Conservation (phyloP, 2,113 vertebrate genomes). For the Marmota flaviventris region DNA sequence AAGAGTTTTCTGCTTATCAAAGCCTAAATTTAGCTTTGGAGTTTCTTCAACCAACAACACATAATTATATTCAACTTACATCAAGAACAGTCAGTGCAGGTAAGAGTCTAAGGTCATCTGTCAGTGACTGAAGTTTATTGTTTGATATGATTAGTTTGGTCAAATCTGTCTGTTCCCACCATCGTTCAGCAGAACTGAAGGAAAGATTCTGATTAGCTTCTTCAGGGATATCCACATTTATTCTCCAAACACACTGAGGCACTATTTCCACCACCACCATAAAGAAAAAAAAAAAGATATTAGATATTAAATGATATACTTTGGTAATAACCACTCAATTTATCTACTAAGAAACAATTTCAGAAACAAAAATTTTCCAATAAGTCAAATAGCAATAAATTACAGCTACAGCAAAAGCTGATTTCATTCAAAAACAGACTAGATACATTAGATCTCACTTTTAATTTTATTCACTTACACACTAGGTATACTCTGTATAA, state of each 20-base stretch:
- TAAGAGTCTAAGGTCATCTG: slow-evolving; percentile 93
- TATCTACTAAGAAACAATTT: slow-evolving; percentile 12
- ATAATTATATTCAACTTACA: slow-evolving; percentile 86
- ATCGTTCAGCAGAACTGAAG: slow-evolving; percentile 92
- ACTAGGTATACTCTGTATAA: not conserved
- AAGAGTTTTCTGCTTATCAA: not conserved
- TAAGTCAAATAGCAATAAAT: slow-evolving; percentile 20
- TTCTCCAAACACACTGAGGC: slow-evolving; percentile 94
- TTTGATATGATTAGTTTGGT: slow-evolving; percentile 95
- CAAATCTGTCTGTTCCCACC: slow-evolving; percentile 98
- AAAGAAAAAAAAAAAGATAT: not conserved
- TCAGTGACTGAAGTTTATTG: slow-evolving; percentile 93
- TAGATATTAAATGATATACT: not conserved
- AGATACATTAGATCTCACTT: slow-evolving; percentile 1
- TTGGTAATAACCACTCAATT: slow-evolving; percentile 1
- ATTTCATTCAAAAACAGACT: slow-evolving; percentile 38
- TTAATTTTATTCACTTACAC: slow-evolving; percentile 13
- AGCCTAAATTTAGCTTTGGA: not conserved
- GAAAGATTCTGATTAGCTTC: slow-evolving; percentile 92
- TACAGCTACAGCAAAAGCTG: not conserved
- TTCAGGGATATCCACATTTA: slow-evolving; percentile 94
- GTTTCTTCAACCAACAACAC: not conserved
- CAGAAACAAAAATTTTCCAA: slow-evolving; percentile 20
- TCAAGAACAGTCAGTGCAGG: slow-evolving; percentile 93
- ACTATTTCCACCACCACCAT: slow-evolving; percentile 86